Percentiles rank a stretch among this genome's conserved stretches.
Evolutionary conservation across 2,888 invertebrate species (phyloP).

Genomic region (Hetaerina titia): DNA sequence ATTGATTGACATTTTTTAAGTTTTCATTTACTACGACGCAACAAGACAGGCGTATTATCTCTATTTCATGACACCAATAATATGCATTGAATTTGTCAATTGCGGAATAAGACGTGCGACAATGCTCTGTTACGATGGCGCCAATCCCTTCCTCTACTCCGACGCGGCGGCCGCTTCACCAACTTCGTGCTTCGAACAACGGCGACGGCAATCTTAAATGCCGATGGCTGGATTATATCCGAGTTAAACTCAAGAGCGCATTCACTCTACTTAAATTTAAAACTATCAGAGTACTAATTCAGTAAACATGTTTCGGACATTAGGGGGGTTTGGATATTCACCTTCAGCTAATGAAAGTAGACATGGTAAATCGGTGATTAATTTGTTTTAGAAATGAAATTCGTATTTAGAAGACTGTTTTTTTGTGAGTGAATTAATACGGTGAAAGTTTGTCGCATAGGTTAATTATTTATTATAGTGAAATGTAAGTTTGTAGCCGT

Average conservation of each 20-base stretch:
- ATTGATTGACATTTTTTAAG: too few species aligned
- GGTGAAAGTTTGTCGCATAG: not conserved
- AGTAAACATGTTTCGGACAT: not conserved
- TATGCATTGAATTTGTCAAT: too few species aligned
- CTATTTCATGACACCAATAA: too few species aligned
- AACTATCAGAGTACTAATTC: not conserved
- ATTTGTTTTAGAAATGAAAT: not conserved
- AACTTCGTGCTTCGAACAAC: too few species aligned
- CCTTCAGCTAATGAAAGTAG: not conserved
- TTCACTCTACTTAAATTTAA: not conserved
- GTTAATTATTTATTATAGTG: conserved; percentile 1
- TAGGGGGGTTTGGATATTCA: not conserved
- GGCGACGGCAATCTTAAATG: not conserved
- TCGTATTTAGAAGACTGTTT: not conserved
- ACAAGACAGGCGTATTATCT: too few species aligned
- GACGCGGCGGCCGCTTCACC: too few species aligned
- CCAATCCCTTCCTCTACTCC: too few species aligned
- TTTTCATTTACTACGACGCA: too few species aligned
- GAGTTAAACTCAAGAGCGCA: not conserved
- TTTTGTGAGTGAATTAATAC: not conserved
- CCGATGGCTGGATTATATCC: not conserved
- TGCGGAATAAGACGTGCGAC: too few species aligned
- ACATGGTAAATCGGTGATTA: not conserved
- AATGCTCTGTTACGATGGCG: too few species aligned
- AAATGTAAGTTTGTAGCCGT: conserved; percentile 1